Base-by-base conservation (phyloP, 2,113 vertebrate species). In the Alethe castanea region DNA sequence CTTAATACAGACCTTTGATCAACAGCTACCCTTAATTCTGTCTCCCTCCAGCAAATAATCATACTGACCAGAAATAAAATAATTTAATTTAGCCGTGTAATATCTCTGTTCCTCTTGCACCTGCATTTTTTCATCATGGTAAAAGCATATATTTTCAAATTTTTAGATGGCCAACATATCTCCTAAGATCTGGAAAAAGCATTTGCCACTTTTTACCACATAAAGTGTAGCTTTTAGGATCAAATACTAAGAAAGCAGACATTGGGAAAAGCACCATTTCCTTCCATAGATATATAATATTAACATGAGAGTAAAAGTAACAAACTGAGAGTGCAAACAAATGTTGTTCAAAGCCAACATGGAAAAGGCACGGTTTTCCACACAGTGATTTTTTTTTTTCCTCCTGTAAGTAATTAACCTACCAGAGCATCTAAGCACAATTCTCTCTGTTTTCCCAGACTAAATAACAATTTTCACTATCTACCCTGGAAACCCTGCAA, bases 361-460 rank as follows among this genome's bases (percentile, higher is more conserved):
- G 0, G 26, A 90, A 90, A 90, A 70, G 40, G 14, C 13, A 38
- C 7, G 35, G 6, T 74, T 79, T 88, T 59, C 33, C 78, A 25
- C 0, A 3, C 1, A 0, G 5, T 36, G 26, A 15, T 2, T 8
- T 3, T 1, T 1, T 18, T 62, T 87, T 40, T 47, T 5, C 8
- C 62, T 70, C 22, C 33, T 44, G 17, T 59, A 81, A 88, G 62
- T 44, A 53, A 71, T 56, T 90, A 90, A 67, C 38, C 40, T 79
- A 50, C 31, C 20, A 64, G 26, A 71, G 5, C 5, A 8, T 42
- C n/a, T 84, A 78, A 91, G 62, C 8, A 73, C 0, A 2, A 10
- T n/a, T 71, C 6, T 69, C 7, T 50, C 15, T n/a, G 11, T 8
- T 70, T 77, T 33, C 61, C 11, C 36, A 78, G 28, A 67, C 16